Evolutionary conservation across 2,113 vertebrate genomes (phyloP).

Genomic region (Malurus alboscapulatus): DNA sequence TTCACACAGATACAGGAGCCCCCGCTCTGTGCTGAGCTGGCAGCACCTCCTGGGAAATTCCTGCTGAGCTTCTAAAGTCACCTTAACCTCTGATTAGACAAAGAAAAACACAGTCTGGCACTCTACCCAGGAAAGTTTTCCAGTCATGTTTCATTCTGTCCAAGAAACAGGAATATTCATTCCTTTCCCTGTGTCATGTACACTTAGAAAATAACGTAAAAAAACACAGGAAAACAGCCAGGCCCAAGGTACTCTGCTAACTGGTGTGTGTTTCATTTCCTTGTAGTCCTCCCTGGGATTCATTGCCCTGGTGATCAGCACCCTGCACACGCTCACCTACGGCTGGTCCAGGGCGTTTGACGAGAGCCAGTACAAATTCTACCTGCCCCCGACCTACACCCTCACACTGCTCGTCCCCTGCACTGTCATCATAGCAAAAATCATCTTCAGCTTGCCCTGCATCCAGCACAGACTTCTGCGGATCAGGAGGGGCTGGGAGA

Average conservation of each 20-base stretch:
- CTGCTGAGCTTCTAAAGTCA: slow-evolving; percentile 8
- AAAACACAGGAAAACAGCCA: neutral
- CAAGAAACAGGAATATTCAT: neutral
- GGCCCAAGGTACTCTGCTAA: neutral
- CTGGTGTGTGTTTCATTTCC: neutral
- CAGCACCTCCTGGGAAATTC: neutral
- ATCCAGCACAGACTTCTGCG: slow-evolving; percentile 71
- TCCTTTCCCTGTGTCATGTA: neutral
- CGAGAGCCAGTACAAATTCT: slow-evolving; percentile 81
- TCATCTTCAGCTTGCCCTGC: slow-evolving; percentile 82
- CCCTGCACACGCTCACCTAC: slow-evolving; percentile 85
- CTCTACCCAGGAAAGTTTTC: neutral
- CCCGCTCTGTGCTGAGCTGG: neutral
- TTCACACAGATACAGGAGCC: neutral
- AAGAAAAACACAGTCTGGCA: neutral
- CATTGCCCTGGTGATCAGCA: slow-evolving; percentile 80
- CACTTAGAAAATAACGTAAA: neutral
- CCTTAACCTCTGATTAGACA: slow-evolving; percentile 18
- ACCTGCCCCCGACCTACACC: slow-evolving; percentile 88
- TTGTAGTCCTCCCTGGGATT: slow-evolving; percentile 88
- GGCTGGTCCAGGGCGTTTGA: slow-evolving; percentile 89
- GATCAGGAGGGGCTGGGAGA: slow-evolving; percentile 94
- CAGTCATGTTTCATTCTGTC: neutral
- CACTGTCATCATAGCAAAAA: slow-evolving; percentile 79
- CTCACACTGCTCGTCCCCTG: slow-evolving; percentile 83